Conservation (phyloP, 1,140 invertebrate genomes). For the Physella acuta region DNA sequence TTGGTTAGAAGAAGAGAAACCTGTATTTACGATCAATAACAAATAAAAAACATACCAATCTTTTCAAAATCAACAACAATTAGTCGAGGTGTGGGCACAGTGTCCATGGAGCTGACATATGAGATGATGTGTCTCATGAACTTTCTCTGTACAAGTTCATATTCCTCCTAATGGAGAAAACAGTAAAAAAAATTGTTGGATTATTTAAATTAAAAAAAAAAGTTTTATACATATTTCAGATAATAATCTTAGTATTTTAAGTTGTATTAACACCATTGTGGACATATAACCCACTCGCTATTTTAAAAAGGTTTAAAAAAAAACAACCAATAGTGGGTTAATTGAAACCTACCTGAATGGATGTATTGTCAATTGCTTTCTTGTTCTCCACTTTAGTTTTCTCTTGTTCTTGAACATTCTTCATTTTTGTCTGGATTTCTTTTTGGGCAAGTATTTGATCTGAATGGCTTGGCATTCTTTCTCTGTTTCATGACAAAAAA, state of each 20-base stretch:
- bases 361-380: background rate
- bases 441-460: conserved; percentile 21
- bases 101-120: conserved; percentile 37
- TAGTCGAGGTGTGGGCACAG: conserved; percentile 37
- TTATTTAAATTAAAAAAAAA: no score
- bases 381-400: conserved; percentile 14
- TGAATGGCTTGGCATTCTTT: conserved; percentile 19
- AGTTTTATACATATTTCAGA: no score
- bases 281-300: no score
- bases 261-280: no score
- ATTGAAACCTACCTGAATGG: background rate
- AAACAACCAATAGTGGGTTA: no score
- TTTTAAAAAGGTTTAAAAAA: no score
- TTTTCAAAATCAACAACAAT: conserved; percentile 47
- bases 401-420: conserved; percentile 30
- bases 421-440: conserved; percentile 23
- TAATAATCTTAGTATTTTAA: no score
- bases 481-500: no score
- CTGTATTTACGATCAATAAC: no score
- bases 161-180: conserved; percentile 44
- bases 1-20: no score
- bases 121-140: conserved; percentile 51
- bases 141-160: conserved; percentile 52
- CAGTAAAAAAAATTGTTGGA: no score
- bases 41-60: conserved; percentile 30